These are phyloP conservation scores for Homarus americanus DNA, from an alignment of 1,140 invertebrate species.

Conservation along the genomic window DNA sequence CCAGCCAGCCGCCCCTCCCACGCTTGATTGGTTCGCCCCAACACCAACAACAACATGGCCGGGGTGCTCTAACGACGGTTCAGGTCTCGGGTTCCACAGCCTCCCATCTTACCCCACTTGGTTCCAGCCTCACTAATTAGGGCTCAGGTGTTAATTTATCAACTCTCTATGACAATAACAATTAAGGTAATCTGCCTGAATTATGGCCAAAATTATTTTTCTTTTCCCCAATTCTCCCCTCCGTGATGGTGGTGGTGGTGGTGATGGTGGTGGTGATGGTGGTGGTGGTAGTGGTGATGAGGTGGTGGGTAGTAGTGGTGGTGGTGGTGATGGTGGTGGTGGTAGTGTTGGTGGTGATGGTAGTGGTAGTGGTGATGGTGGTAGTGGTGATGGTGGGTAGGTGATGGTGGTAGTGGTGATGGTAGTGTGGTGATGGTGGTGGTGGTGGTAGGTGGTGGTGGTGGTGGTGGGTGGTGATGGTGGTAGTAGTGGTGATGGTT, in stretches of 20 bases:
- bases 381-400: too few species aligned
- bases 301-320: not conserved
- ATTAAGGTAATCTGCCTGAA: conserved; percentile 45
- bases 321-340: not conserved
- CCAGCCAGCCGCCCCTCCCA: conserved; percentile 29
- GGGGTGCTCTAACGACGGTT: not conserved
- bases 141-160: conserved; percentile 39
- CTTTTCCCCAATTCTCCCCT: conserved; percentile 26
- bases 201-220: conserved; percentile 34
- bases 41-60: not conserved
- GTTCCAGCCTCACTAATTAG: conserved; percentile 23
- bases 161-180: conserved; percentile 48
- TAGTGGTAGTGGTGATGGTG: not conserved
- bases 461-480: not conserved
- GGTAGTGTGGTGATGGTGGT: not conserved
- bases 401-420: not conserved
- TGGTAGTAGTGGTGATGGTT: not conserved
- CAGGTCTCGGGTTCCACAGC: too few species aligned
- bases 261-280: not conserved
- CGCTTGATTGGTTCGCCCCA: conserved; percentile 6
- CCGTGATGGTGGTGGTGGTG: not conserved
- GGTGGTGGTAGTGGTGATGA: conserved; percentile 4
- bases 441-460: too few species aligned
- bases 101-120: not conserved
- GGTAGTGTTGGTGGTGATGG: not conserved